Base-by-base conservation (phyloP, 2,113 vertebrate genomes). In the Geococcyx californianus region DNA sequence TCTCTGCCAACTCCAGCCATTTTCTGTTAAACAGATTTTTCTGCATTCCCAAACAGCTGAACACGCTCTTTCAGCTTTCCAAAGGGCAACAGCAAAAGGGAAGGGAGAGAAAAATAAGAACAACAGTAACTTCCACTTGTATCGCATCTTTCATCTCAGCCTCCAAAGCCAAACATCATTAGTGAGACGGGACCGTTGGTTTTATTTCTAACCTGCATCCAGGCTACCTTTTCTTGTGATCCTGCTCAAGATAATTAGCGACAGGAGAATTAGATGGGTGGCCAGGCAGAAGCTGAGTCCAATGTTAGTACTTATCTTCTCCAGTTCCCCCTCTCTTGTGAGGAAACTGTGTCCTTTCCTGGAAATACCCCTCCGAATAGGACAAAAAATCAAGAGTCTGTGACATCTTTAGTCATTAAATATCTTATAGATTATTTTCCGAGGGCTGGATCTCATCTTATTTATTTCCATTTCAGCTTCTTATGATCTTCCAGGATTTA, bases 71-170 rank as follows among this genome's bases (percentile, higher is more conserved):
- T 67, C 55, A 70, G 81, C 42, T 94, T 90, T 72, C 86, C 87
- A 64, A 1, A 77, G 51, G 55, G 42, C 82, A 90, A 14, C 59
- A 77, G 67, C 33, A 88, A 78, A 83, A 67, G 16, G 16, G 33
- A 60, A 87, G 40, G 78, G 55, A 91, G 36, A 66, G 82, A 66
- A 91, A 88, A 96, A 75, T 56, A 91, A 77, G 36, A 85, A 77
- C 55, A 76, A 14, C 58, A 78, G 79, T 17, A 83, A 67, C 47
- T 95, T 82, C 8, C n/a, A 68, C 63, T 77, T 77, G 18, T 44
- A 12, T 13, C 51, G 69, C 73, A 63, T 56, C 63, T 95, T 88
- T 94, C 56, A 44, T 91, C 68, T 91, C 33, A 9, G 56, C n/a
- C 42, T 91, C 51, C 42, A 87, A 95, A 95, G 78, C 42, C 63